phyloP scores from a whole-genome alignment of 2,113 vertebrate species.

The Seriola dumerili region DNA sequence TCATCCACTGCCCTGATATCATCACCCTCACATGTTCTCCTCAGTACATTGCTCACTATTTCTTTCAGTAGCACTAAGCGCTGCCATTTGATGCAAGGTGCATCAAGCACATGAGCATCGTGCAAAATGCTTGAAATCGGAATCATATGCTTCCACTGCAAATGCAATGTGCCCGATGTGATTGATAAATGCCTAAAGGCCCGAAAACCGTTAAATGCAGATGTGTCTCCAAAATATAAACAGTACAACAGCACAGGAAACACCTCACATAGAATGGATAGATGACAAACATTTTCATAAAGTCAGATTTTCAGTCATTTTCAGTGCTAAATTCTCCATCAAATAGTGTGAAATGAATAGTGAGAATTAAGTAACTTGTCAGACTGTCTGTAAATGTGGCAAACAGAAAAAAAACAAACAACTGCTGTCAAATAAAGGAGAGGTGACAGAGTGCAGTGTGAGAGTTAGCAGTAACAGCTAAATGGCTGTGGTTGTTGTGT shows the following conservation, averaged over 20 bases:
- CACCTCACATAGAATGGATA: not conserved
- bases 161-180: not conserved
- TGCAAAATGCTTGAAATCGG: not conserved
- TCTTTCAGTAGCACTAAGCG: not conserved
- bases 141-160: not conserved
- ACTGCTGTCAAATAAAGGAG: not conserved
- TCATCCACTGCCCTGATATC: no score
- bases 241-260: not conserved
- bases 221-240: not conserved
- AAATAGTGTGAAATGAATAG: not conserved
- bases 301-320: not conserved
- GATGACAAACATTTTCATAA: not conserved
- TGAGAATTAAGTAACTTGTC: not conserved
- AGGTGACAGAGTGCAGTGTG: constrained; percentile 11
- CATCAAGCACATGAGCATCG: not conserved
- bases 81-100: not conserved
- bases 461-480: constrained; percentile 12
- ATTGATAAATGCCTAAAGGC: not conserved
- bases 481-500: constrained; percentile 2
- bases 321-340: not conserved
- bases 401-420: not conserved
- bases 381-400: not conserved
- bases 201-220: not conserved
- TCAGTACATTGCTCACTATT: not conserved
- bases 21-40: not conserved